phyloP scores from a whole-genome alignment of 2,888 invertebrate species.

The Biston betularia region DNA sequence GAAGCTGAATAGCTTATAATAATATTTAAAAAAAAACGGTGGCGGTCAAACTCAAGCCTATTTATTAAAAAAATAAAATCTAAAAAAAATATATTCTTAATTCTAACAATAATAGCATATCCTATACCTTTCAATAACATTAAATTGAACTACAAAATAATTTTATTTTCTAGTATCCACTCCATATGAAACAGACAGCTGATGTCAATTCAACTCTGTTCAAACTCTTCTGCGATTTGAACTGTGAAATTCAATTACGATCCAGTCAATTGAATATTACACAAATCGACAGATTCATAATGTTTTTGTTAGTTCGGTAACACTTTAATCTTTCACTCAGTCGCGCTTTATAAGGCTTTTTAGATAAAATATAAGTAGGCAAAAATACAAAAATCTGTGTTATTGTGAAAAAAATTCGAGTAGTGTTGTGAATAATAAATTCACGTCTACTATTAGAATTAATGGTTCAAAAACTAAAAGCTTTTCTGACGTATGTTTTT shows the following conservation, averaged over 20 bases:
- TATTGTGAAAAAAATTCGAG: not conserved
- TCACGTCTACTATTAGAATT: not conserved
- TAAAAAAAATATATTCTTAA: no score
- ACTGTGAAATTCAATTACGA: slow-evolving; percentile 14
- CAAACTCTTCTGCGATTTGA: slow-evolving; percentile 7
- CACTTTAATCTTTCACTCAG: not conserved
- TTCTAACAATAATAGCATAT: not conserved
- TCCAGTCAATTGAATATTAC: slow-evolving; percentile 9
- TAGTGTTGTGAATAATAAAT: not conserved
- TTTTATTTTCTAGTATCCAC: not conserved
- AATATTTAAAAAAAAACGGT: no score
- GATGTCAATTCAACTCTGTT: slow-evolving; percentile 11
- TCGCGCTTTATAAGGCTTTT: not conserved
- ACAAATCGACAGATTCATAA: slow-evolving; percentile 6
- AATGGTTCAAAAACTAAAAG: not conserved
- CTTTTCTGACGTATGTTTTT: not conserved
- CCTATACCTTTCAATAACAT: not conserved
- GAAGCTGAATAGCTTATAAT: no score
- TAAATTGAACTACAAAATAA: not conserved
- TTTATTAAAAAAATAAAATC: no score
- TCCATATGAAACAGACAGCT: slow-evolving; percentile 8
- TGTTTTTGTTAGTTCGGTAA: not conserved
- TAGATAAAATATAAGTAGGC: not conserved
- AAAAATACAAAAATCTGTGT: not conserved
- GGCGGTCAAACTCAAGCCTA: no score